These are phyloP conservation scores for Xenopus tropicalis DNA, from an alignment of 2,113 vertebrate genomes.

Conservation along the genomic window UCB_Xtro_10.0 CM004445.2:118034501-118035000, in stretches of 20 bases:
- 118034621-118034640: constrained; percentile 61
- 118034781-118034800: constrained; percentile 73
- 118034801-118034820: constrained; percentile 71
- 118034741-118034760: constrained; percentile 85
- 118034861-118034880: constrained; percentile 65
- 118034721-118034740: constrained; percentile 86
- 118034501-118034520: constrained; percentile 80
- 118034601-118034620: constrained; percentile 63
- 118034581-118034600: constrained; percentile 83
- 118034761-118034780: constrained; percentile 75
- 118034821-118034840: constrained; percentile 69
- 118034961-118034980: constrained; percentile 5
- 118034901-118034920: constrained; percentile 70
- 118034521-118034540: constrained; percentile 85
- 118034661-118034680: constrained; percentile 93
- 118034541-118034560: constrained; percentile 87
- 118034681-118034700: constrained; percentile 93
- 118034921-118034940: constrained; percentile 71
- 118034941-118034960: constrained; percentile 53
- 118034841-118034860: constrained; percentile 75
- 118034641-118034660: constrained; percentile 92
- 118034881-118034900: constrained; percentile 74
- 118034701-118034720: constrained; percentile 96
- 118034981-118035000: too few species aligned
- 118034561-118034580: constrained; percentile 85